These are phyloP conservation scores for Mythimna pallens DNA, from an alignment of 2,888 invertebrate species.

Conservation along the genomic window DNA sequence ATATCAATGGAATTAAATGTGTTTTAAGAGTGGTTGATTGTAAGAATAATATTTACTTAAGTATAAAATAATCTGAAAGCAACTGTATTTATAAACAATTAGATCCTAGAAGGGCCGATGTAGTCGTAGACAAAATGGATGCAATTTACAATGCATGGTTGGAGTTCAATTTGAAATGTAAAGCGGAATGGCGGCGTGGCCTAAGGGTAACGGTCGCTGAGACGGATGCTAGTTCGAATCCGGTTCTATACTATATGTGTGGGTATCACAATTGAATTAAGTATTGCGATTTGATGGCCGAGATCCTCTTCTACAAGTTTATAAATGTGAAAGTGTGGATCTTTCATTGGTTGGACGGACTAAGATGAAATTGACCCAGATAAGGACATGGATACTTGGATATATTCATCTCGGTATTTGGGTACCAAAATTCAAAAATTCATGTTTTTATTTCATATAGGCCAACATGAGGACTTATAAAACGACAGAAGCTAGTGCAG, in stretches of 20 bases:
- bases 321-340: no score
- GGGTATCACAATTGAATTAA: conserved; percentile 1
- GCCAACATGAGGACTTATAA: no score
- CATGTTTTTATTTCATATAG: no score
- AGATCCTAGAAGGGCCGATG: background rate
- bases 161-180: conserved; percentile 65
- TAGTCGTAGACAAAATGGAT: conserved; percentile 51
- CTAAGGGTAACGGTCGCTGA: conserved; percentile 50
- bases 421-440: no score
- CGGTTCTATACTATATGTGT: conserved; percentile 21
- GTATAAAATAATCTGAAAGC: conserved; percentile 9
- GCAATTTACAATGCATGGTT: conserved; percentile 60
- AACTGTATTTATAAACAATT: conserved; percentile 48
- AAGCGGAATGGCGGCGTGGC: conserved; percentile 56
- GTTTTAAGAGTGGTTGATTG: background rate
- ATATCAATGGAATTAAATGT: background rate
- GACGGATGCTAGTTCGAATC: conserved; percentile 52
- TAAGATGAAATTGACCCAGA: no score
- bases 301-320: no score
- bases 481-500: no score
- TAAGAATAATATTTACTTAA: background rate
- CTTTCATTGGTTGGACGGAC: no score
- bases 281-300: background rate
- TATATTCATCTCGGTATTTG: no score
- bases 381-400: no score